Base-by-base conservation (phyloP, 2,888 invertebrate genomes). In the Drosophila austrosaltans region DNA sequence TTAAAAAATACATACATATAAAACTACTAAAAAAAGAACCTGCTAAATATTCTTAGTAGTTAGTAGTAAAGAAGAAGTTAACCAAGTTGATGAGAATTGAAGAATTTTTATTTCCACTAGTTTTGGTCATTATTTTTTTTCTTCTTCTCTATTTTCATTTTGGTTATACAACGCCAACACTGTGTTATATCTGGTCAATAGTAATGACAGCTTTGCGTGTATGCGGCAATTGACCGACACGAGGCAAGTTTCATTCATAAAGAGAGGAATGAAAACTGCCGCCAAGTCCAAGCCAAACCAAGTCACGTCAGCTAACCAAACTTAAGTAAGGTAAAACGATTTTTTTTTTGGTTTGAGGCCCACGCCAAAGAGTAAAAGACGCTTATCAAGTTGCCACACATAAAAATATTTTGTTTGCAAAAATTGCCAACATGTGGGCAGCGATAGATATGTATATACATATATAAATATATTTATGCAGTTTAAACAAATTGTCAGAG, bases 161-260 rank as follows among this genome's bases (percentile, higher is more conserved):
- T 48, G 48, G 48, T 48, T 48, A 48, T 48, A 28, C 63, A 61
- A 79, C 87, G 83, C 81, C 82, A 87, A 79, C 73, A 66, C 84
- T 54, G 63, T 63, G 63, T 66, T 36, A 36, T 10, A 69, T 57
- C 70, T 81, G 86, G 76, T 72, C 76, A 67, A 75, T 48, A 63
- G 76, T 89, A 85, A 85, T 89, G 82, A 84, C 84, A 87, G 79
- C 72, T 65, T 87, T 73, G 84, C 84, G 78, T 85, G 84, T 84
- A 75, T 48, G 63, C 64, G 66, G 53, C 69, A 64, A 71, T 71
- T 72, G 66, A 75, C 69, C 66, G 62, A 25, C 56, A 57, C 57
- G 39, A 54, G 58, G 64, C 59, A 53, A 61, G 57, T 48, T 88
- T 83, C 88, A 83, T 83, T 83, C 88, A 83, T 83, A 88, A 88